Base-by-base conservation (phyloP, 2,888 invertebrate genomes). In the Lepidocyrtoides sp. region DNA sequence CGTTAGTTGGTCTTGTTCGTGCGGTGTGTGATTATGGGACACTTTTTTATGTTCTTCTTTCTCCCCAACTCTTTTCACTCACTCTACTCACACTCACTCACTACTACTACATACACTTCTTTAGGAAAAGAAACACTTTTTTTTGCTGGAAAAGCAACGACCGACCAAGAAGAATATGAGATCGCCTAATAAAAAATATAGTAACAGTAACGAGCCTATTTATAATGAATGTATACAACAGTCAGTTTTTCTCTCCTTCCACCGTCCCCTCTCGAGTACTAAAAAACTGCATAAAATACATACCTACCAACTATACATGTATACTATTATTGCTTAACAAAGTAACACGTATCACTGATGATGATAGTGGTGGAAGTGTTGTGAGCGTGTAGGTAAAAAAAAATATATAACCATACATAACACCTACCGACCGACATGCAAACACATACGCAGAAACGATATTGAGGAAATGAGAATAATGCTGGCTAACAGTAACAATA, bases 21-120 rank as follows among this genome's bases (percentile, higher is more conserved):
- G 91, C 54, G 81, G 60, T 44, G 72, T 91, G 91, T 91, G 85
- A 91, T 91, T 91, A 91, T 86, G 91, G 86, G 87, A 91, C 91
- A 91, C 77, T 91, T 91, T 91, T 91, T 91, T 87, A 91, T 87
- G 87, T 79, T 91, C 91, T 83, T 81, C 87, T 63, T 87, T 54
- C 44, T 83, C 89, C 83, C n/a, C 44, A 57, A 41, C 41, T 36
- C 66, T 48, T 66, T n/a, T 60, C 23, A 36, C 51, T 20, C 44
- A 44, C 51, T 60, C n/a, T n/a, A n/a, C n/a, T n/a, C n/a, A n/a
- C n/a, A n/a, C n/a, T 17, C 77, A 41, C 44, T 86, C 17, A 54
- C 23, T 60, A 66, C 20, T 63, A 17, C n/a, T n/a, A n/a, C n/a
- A n/a, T n/a, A n/a, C n/a, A n/a, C n/a, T n/a, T n/a, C 10, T 36